Base-by-base conservation (phyloP, 2,888 invertebrate species). In the Notodonta ziczac region DNA sequence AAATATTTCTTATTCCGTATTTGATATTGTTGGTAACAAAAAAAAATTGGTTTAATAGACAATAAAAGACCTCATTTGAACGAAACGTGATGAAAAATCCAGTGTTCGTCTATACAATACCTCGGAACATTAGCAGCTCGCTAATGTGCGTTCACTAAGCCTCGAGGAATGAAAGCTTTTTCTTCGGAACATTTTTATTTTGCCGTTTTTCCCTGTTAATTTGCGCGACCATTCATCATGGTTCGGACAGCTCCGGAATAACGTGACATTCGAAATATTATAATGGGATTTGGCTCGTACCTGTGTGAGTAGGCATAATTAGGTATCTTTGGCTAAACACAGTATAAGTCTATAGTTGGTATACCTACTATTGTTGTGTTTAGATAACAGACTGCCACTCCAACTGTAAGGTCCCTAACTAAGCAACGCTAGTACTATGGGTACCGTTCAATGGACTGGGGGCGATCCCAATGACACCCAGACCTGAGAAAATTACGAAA, bases 91-190 rank as follows among this genome's bases (percentile, higher is more conserved):
- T 52, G 52, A 32, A 53, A 39, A 13, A n/a, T 6, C 39, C 32
- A 39, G 53, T 6, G 35, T 35, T 35, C 32, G 14, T 35, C 24
- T 35, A 39, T 55, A 56, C 39, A 56, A 56, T 56, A 24, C 16
- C 44, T 44, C 24, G 44, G 24, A 39, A 56, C 42, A 56, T 56
- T 56, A 44, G 56, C 56, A 56, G 42, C 40, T 56, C 16, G 16
- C 16, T 56, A 56, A 44, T 56, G 44, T 44, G 55, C 40, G 40
- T n/a, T 24, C 24, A 44, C 44, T 44, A 56, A 56, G 44, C 56
- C 56, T 56, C 40, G 24, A 16, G 16, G 44, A 44, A 56, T 44
- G 24, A 56, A 56, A 56, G 56, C 56, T 7, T 56, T 56, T 56
- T 44, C 56, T 44, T 44, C 24, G 56, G 44, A 44, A 44, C 56